Conservation (phyloP, 2,888 invertebrate species). For the Arrhopalites spinosus region DNA sequence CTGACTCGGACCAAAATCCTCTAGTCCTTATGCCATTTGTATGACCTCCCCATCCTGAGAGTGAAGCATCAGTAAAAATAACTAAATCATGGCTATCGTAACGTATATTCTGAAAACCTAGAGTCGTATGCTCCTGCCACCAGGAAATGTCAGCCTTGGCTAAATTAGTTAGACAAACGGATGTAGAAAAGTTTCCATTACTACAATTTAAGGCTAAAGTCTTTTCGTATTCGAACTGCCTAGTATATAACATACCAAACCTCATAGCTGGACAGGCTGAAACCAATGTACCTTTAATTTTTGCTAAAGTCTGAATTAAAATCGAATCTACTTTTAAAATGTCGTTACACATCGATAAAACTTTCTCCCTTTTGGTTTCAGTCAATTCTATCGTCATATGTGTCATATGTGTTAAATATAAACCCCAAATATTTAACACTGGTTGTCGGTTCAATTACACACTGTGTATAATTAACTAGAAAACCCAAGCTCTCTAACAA, state of each 20-base stretch:
- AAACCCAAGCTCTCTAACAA: slow-evolving; percentile 18
- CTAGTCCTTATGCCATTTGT: too few species aligned
- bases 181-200: neutral
- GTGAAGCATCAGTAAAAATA: neutral
- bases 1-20: too few species aligned
- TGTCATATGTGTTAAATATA: slow-evolving; percentile 3
- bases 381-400: neutral
- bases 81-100: neutral
- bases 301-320: neutral
- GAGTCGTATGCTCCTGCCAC: neutral
- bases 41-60: neutral
- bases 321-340: neutral
- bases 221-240: neutral
- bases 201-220: neutral
- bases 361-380: neutral
- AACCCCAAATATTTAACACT: slow-evolving; percentile 19
- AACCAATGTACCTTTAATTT: neutral
- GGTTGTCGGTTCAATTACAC: neutral
- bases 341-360: neutral
- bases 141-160: neutral
- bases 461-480: neutral
- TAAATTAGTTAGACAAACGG: neutral
- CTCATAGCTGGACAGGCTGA: neutral
- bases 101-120: neutral
- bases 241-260: neutral